These are phyloP conservation scores for Podarcis lilfordi DNA, from an alignment of 2,797 vertebrate species.

Conservation along the genomic window DNA sequence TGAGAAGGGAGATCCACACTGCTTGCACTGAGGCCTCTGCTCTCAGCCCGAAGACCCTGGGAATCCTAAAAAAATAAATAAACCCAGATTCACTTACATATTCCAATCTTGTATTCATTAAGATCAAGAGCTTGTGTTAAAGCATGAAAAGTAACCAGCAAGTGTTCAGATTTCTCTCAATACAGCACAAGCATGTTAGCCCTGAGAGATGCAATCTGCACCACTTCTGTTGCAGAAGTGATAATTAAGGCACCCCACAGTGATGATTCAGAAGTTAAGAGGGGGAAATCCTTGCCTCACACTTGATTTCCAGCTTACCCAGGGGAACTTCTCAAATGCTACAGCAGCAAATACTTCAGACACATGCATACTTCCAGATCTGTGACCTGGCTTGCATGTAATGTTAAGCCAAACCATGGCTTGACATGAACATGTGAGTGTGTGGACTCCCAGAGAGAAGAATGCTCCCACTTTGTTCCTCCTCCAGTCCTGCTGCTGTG, in stretches of 20 bases:
- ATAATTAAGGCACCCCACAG: neutral
- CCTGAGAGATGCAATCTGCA: neutral
- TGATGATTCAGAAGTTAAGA: neutral
- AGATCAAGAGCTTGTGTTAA: neutral
- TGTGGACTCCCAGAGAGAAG: too few species aligned
- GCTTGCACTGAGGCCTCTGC: constrained; percentile 90
- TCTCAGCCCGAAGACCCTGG: constrained; percentile 79
- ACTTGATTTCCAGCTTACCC: neutral
- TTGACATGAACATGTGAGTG: too few species aligned
- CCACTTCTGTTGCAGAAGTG: neutral
- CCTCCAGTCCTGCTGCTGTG: too few species aligned
- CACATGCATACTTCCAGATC: neutral
- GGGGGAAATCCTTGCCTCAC: neutral
- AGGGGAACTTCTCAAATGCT: neutral
- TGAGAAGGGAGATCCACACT: constrained; percentile 88
- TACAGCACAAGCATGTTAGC: neutral
- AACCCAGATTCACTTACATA: neutral
- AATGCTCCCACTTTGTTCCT: too few species aligned
- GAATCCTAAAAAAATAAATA: constrained; percentile 75
- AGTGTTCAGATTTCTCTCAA: neutral
- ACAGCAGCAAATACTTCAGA: neutral
- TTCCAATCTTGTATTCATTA: neutral
- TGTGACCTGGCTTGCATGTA: too few species aligned
- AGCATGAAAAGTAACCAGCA: neutral
- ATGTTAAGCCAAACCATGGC: too few species aligned